phyloP scores from a whole-genome alignment of 1,140 invertebrate genomes.

The Augochlora pura region DNA sequence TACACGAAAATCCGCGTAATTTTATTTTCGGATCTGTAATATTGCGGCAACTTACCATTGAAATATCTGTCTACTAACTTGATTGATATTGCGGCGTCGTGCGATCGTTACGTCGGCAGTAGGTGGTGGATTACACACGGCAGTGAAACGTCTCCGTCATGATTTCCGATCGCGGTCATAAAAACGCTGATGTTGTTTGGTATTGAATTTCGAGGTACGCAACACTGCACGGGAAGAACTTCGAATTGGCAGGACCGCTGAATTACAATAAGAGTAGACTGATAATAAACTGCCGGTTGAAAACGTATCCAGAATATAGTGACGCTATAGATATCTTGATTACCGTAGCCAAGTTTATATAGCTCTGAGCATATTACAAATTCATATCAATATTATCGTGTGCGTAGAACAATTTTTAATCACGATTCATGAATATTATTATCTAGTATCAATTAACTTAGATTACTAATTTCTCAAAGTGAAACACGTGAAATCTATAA shows the following conservation, averaged over 20 bases:
- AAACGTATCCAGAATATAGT: background rate
- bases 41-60: background rate
- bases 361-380: too few species aligned
- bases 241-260: background rate
- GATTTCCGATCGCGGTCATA: background rate
- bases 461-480: too few species aligned
- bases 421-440: too few species aligned
- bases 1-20: too few species aligned
- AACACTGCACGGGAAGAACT: background rate
- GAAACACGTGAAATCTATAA: too few species aligned
- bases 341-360: too few species aligned
- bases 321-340: too few species aligned
- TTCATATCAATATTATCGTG: too few species aligned
- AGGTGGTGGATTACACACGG: constrained; percentile 26
- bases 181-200: constrained; percentile 30
- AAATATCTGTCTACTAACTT: background rate
- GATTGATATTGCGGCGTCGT: background rate
- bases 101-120: constrained; percentile 21
- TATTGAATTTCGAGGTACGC: constrained; percentile 28
- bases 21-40: too few species aligned
- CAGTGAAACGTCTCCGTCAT: constrained; percentile 19
- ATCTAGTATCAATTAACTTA: too few species aligned
- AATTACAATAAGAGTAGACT: background rate
- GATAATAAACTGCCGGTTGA: background rate
- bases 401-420: too few species aligned